Evolutionary conservation across 2,888 invertebrate genomes (phyloP).

Genomic region (Pasiphila rectangulata): DNA sequence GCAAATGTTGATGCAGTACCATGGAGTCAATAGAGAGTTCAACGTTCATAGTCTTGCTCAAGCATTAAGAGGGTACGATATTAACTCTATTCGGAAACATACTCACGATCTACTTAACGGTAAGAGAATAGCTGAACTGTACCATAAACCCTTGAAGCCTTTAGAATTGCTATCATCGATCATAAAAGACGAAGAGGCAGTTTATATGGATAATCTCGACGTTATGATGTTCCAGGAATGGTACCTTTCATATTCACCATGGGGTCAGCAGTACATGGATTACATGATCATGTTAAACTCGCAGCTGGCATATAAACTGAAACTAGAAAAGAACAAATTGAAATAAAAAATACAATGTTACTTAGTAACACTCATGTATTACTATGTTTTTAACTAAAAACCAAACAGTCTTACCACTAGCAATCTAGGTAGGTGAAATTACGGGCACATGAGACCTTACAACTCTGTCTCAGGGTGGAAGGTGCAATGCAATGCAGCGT

Average conservation of each 20-base stretch:
- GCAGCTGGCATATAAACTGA: slow-evolving; percentile 55
- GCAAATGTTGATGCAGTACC: slow-evolving; percentile 80
- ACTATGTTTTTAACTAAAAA: neutral
- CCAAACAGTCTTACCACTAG: neutral
- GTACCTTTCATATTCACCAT: slow-evolving; percentile 65
- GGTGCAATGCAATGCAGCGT: no score
- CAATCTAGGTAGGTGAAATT: no score
- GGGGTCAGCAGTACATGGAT: slow-evolving; percentile 53
- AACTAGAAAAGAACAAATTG: slow-evolving; percentile 61
- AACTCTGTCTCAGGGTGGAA: no score
- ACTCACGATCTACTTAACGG: slow-evolving; percentile 68
- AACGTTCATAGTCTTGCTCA: slow-evolving; percentile 81
- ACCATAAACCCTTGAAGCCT: slow-evolving; percentile 73
- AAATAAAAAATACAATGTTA: slow-evolving; percentile 14
- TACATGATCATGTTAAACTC: slow-evolving; percentile 58
- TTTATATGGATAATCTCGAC: slow-evolving; percentile 63
- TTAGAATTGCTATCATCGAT: slow-evolving; percentile 75
- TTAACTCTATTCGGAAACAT: slow-evolving; percentile 68
- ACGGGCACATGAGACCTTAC: no score
- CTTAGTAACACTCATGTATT: neutral
- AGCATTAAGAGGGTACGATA: slow-evolving; percentile 76
- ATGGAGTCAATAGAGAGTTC: slow-evolving; percentile 80
- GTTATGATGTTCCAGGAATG: slow-evolving; percentile 71
- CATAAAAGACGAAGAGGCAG: slow-evolving; percentile 48
- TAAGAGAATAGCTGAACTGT: slow-evolving; percentile 74